Conservation (phyloP, 92 coral and sea anemone genomes). For the Epizoanthus ramosus region DNA sequence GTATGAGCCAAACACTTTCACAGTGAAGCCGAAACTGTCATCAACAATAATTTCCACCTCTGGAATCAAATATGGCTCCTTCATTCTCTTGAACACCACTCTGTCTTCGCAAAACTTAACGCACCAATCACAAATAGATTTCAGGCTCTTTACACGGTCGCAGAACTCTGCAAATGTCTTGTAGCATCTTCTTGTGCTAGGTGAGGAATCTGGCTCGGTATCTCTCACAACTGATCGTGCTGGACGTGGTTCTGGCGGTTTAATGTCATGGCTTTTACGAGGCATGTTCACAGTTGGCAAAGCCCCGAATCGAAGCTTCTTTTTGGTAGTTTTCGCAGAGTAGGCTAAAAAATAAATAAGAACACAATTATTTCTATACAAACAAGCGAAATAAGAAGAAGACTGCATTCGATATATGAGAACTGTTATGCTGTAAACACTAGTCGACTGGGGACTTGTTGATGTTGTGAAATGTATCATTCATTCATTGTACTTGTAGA, state of each 20-base stretch:
- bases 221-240: conserved; percentile 56
- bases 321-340: conserved; percentile 45
- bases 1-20: conserved; percentile 55
- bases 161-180: conserved; percentile 58
- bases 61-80: conserved; percentile 52
- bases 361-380: background rate
- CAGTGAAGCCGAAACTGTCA: conserved; percentile 67
- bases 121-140: conserved; percentile 59
- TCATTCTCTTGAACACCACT: conserved; percentile 47
- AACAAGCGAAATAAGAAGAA: background rate
- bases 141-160: conserved; percentile 35
- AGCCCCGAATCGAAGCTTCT: conserved; percentile 45
- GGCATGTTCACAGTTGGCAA: conserved; percentile 57
- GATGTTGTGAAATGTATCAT: background rate
- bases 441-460: background rate
- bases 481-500: too few species aligned
- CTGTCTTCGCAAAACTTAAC: conserved; percentile 13
- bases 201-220: conserved; percentile 22
- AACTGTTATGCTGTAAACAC: background rate
- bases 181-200: conserved; percentile 49
- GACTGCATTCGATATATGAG: background rate
- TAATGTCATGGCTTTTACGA: conserved; percentile 44
- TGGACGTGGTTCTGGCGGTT: conserved; percentile 51
- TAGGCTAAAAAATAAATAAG: conserved; percentile 15
- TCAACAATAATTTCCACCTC: conserved; percentile 51